phyloP scores from a whole-genome alignment of 1,140 invertebrate genomes.

The Teleogryllus occipitalis region DNA sequence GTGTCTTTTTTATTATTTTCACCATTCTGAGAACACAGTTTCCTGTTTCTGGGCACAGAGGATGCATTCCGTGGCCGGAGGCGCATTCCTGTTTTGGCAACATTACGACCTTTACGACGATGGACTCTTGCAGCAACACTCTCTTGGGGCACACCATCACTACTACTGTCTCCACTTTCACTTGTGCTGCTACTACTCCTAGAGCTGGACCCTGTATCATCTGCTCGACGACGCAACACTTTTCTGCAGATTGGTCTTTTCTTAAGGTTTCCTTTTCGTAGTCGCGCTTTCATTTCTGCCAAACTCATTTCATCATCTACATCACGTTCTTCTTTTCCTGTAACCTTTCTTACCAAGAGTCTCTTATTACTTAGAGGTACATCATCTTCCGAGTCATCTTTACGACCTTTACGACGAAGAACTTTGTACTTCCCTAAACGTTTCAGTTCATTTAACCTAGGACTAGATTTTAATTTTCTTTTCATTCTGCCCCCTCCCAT shows the following conservation, averaged over 20 bases:
- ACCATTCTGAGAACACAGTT: neutral
- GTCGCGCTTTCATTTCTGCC: slow-evolving; percentile 19
- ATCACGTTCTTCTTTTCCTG: slow-evolving; percentile 29
- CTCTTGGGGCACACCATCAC: slow-evolving; percentile 21
- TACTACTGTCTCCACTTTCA: neutral
- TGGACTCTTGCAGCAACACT: slow-evolving; percentile 36
- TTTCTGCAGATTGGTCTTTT: slow-evolving; percentile 14
- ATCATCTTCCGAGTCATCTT: slow-evolving; percentile 34
- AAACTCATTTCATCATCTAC: slow-evolving; percentile 34
- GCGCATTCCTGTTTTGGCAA: slow-evolving; percentile 31
- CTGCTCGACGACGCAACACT: slow-evolving; percentile 34
- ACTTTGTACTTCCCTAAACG: slow-evolving; percentile 6
- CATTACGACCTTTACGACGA: slow-evolving; percentile 32
- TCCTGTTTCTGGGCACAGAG: slow-evolving; percentile 31
- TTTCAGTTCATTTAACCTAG: neutral
- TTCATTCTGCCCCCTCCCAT: neutral
- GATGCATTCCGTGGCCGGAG: slow-evolving; percentile 32
- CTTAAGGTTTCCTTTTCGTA: slow-evolving; percentile 17
- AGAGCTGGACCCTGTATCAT: slow-evolving; percentile 30
- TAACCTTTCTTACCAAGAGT: slow-evolving; percentile 21
- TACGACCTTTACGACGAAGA: neutral
- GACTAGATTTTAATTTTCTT: neutral
- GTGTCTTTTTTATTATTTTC: neutral
- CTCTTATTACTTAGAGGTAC: slow-evolving; percentile 33
- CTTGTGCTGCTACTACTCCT: neutral